Base-by-base conservation (phyloP, 2,888 invertebrate species). In the Siphlonurus alternatus region DNA sequence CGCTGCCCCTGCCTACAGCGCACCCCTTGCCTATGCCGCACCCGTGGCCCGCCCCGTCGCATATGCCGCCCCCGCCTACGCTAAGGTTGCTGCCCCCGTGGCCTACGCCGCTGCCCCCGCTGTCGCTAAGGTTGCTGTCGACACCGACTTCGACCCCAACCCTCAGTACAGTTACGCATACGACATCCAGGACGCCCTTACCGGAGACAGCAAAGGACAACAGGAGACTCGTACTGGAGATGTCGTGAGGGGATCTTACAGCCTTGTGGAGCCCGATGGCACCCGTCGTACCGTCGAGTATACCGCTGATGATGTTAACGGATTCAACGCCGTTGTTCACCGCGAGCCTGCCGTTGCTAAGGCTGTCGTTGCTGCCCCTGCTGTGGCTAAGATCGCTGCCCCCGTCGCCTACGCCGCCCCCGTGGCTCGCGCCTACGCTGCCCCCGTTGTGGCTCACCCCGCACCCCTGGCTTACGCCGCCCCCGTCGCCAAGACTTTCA, bases 101-200 rank as follows among this genome's bases (percentile, higher is more conserved):
- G 56, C 63, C 56, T 20, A n/a, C 53, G 61, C 64, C 61, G 59
- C 59, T 60, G 51, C 60, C 38, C 59, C 62, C 59, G 64, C 38
- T 1, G 59, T 63, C 53, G 63, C 59, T 24, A 22, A 20, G 23
- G 63, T n/a, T 54, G 66, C 65, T 61, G 65, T 66, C 65, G 66
- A 66, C 65, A 66, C 66, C 64, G 66, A 66, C 66, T 66, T 23
- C 66, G 66, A 66, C 63, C 66, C 66, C 53, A 60, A 66, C 61
- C 66, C 66, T 53, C 62, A 62, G 38, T 66, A 38, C 69, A 68
- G 62, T 61, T 70, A 69, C 67, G 67, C 68, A 7, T 70, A 70
- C 60, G 69, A 69, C 64, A 69, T 70, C 59, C 69, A 70, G 63
- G 70, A 70, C 63, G 68, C 69, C n/a, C 63, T 69, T 25, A 70